Percentiles rank a stretch among this genome's conserved stretches.
Conservation (phyloP, 2,113 vertebrate genomes). For the Petaurus breviceps region DNA sequence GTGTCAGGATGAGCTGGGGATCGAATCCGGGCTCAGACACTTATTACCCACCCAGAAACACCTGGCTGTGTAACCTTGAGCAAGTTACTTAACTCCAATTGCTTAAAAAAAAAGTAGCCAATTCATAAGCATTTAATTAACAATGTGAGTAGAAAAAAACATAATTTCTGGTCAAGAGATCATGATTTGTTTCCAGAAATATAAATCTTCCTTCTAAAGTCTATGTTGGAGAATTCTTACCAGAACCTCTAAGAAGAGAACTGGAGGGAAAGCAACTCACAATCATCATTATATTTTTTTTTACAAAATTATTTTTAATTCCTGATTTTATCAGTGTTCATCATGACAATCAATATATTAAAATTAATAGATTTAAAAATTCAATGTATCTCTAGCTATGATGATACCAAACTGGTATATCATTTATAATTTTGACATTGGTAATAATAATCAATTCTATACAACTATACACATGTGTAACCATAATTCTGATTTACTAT, state of each 20-base stretch:
- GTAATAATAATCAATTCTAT: not conserved
- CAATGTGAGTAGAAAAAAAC: not conserved
- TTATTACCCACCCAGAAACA: too few relatives aligned
- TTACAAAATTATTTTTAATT: not conserved
- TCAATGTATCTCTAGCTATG: not conserved
- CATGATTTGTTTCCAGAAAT: not conserved
- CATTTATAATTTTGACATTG: not conserved
- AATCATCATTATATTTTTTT: not conserved
- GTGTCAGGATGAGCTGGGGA: too few relatives aligned
- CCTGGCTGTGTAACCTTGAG: too few relatives aligned
- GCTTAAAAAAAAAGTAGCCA: constrained; percentile 16
- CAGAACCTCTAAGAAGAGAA: not conserved
- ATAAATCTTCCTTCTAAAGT: not conserved
- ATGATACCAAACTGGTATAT: not conserved
- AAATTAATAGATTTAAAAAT: not conserved
- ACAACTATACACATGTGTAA: not conserved
- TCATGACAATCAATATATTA: not conserved
- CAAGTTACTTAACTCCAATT: too few relatives aligned
- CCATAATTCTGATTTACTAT: not conserved
- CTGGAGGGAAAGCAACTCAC: not conserved
- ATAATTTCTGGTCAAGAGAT: not conserved
- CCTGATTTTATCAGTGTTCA: not conserved
- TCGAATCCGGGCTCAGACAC: too few relatives aligned
- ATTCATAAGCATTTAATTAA: not conserved
- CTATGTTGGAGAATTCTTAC: not conserved